Evolutionary conservation across 2,113 vertebrate genomes (phyloP), one percentile per base, ranked within the genome.

Genomic region (Lipophrys pholis): DNA sequence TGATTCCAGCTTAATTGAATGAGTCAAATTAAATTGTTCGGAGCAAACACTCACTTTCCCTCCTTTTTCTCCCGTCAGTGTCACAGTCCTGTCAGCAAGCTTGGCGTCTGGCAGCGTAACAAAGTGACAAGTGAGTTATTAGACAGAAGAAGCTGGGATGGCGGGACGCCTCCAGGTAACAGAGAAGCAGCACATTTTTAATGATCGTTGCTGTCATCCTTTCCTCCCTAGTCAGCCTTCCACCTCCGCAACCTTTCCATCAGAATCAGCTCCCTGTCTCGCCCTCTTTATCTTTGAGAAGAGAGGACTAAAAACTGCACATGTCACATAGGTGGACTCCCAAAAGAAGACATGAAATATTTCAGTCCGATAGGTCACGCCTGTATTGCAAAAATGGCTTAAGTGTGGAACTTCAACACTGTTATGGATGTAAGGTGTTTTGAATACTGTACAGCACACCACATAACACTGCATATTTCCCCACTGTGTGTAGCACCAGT

Each of bases 81-180:
- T 97, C 95, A 96, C 94, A 92, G 95, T 95, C 93, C 92, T 94
- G 95, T 96, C 95, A 96, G 96, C 94, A 94, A 91, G 87, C 73
- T 94, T 95, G 93, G 93, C 93, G 93, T 95, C 95, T 95, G 93
- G 93, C 91, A 94, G 95, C 91, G 94, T 94, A 95, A 95, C 95
- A 92, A 96, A 95, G 95, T 98, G 96, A 97, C 96, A 95, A 94
- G 96, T 92, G 94, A 96, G 94, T 97, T 96, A 96, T 97, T 96
- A 95, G 94, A 95, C 94, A 94, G 95, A 95, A 96, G 95, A 94
- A 93, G 94, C 91, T 78, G 91, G 95, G 94, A 94, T 94, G 94
- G 95, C 93, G 94, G 84, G 91, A 95, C 94, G 95, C 95, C 92
- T 92, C 91, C 92, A 84, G 86, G 88, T 94, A 92, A 93, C 92